phyloP scores from a whole-genome alignment of 64 coral and sea anemone genomes.

The Acropora yongei region DNA sequence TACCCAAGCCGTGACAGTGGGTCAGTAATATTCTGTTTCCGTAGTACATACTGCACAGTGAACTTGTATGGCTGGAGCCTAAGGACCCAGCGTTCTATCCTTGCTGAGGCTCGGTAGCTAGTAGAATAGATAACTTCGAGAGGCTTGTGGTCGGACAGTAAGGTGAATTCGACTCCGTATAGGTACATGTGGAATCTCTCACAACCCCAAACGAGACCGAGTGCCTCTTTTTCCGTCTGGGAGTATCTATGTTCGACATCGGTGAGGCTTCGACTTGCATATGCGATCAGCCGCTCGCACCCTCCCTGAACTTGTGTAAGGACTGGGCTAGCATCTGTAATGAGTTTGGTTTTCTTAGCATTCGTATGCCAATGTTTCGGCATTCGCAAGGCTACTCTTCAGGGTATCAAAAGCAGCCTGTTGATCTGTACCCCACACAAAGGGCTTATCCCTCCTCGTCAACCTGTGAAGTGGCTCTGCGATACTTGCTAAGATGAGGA shows the following conservation, averaged over 20 bases:
- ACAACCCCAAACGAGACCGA: neutral
- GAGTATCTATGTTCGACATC: too few relatives aligned
- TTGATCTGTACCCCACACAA: slow-evolving; percentile 40
- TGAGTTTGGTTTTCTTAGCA: slow-evolving; percentile 49
- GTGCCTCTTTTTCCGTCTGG: too few relatives aligned
- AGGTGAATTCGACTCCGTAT: slow-evolving; percentile 40
- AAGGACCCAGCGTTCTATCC: slow-evolving; percentile 61
- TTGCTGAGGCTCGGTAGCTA: neutral
- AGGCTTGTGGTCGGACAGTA: slow-evolving; percentile 51
- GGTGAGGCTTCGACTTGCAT: slow-evolving; percentile 1
- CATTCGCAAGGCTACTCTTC: neutral
- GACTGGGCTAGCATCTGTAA: slow-evolving; percentile 54
- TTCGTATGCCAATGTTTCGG: slow-evolving; percentile 57
- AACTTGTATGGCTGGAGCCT: slow-evolving; percentile 45
- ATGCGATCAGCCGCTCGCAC: neutral
- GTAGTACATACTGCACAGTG: slow-evolving; percentile 10
- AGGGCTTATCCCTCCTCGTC: slow-evolving; percentile 13
- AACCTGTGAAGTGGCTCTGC: neutral
- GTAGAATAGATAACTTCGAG: slow-evolving; percentile 67
- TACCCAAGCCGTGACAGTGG: neutral
- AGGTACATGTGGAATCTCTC: slow-evolving; percentile 49
- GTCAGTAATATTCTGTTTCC: slow-evolving; percentile 29
- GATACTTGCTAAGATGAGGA: too few relatives aligned
- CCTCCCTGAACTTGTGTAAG: slow-evolving; percentile 42
- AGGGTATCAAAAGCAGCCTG: slow-evolving; percentile 42